phyloP scores from a whole-genome alignment of 2,888 invertebrate species.

The Alloplasta piceator region DNA sequence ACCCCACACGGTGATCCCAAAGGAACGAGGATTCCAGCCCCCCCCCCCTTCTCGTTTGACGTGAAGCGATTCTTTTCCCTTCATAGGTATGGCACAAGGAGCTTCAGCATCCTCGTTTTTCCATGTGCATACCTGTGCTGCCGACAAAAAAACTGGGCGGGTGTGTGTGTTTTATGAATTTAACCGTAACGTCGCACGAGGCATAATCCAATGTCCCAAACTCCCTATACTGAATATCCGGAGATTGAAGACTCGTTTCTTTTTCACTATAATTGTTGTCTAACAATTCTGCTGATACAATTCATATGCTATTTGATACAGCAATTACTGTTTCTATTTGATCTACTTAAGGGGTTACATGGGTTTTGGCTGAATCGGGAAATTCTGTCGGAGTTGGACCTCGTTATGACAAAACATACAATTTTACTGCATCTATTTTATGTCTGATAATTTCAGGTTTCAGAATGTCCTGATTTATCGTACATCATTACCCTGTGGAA shows the following conservation, averaged over 20 bases:
- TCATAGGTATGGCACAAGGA: slow-evolving; percentile 62
- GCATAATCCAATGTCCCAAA: slow-evolving; percentile 25
- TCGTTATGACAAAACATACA: no score
- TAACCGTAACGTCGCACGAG: slow-evolving; percentile 46
- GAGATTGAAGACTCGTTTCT: background rate
- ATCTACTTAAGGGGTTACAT: no score
- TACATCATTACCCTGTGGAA: background rate
- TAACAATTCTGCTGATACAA: no score
- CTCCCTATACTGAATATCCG: slow-evolving; percentile 2
- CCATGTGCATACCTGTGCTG: slow-evolving; percentile 52
- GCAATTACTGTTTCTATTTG: no score
- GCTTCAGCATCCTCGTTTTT: slow-evolving; percentile 68
- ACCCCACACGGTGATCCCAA: slow-evolving; percentile 80
- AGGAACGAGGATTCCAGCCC: slow-evolving; percentile 70
- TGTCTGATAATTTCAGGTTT: no score
- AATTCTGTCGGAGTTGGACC: no score
- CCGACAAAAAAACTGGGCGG: slow-evolving; percentile 36
- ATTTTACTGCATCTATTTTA: no score
- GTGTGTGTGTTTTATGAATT: slow-evolving; percentile 14
- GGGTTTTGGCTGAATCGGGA: no score
- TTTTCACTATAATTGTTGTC: no score
- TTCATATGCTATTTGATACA: no score
- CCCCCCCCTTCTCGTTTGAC: slow-evolving; percentile 62
- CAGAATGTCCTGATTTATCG: no score
- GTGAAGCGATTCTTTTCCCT: slow-evolving; percentile 49